These are phyloP conservation scores for Schizotus pectinicornis DNA, from an alignment of 2,888 invertebrate species.

Conservation along the genomic window DNA sequence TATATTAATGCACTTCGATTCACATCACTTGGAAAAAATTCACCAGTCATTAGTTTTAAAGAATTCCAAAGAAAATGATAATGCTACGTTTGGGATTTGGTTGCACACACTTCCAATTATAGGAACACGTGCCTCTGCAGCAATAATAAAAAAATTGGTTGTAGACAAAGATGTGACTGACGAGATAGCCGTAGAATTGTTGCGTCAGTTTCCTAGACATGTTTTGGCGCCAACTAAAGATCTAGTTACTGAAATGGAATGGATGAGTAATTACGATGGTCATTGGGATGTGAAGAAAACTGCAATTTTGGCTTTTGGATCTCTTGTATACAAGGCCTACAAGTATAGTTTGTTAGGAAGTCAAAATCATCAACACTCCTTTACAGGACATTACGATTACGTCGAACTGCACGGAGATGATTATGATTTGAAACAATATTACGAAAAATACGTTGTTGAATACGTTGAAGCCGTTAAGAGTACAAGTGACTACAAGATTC, in stretches of 20 bases:
- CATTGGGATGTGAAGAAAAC: slow-evolving; percentile 48
- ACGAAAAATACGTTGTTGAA: slow-evolving; percentile 42
- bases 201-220: slow-evolving; percentile 56
- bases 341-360: neutral
- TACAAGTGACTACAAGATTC: slow-evolving; percentile 48
- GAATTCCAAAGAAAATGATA: slow-evolving; percentile 13
- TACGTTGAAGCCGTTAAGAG: slow-evolving; percentile 41
- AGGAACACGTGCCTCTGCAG: slow-evolving; percentile 57
- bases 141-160: slow-evolving; percentile 55
- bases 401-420: neutral
- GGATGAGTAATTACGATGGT: slow-evolving; percentile 44
- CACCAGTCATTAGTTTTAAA: slow-evolving; percentile 29
- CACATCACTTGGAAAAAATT: slow-evolving; percentile 47
- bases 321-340: slow-evolving; percentile 54
- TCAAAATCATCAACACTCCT: neutral
- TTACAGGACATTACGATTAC: neutral
- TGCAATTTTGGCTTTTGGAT: slow-evolving; percentile 58
- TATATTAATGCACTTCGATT: slow-evolving; percentile 49
- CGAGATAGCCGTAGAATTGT: slow-evolving; percentile 48
- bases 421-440: slow-evolving; percentile 20
- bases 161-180: slow-evolving; percentile 49
- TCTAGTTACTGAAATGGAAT: slow-evolving; percentile 52
- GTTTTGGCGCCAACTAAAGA: slow-evolving; percentile 55
- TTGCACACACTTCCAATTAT: slow-evolving; percentile 58
- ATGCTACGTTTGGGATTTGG: slow-evolving; percentile 47